These are phyloP conservation scores for Spinus pinus DNA, from an alignment of 2,797 vertebrate genomes.

Conservation along the genomic window DNA sequence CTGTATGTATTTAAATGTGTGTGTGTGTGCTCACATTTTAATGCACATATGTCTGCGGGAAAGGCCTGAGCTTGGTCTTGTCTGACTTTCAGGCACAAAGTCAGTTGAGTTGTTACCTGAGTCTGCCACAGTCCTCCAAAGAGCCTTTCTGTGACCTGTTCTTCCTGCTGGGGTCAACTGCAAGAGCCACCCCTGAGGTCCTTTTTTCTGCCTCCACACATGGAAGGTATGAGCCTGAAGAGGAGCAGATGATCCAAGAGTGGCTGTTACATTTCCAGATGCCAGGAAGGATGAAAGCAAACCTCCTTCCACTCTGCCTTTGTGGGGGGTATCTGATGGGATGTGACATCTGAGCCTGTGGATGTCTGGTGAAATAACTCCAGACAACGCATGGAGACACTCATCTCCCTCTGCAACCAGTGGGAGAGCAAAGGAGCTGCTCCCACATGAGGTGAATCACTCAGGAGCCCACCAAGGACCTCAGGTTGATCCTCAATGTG, in stretches of 20 bases:
- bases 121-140: not conserved
- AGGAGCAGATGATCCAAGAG: not conserved
- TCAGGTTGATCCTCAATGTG: fast-evolving
- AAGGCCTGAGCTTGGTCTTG: not conserved
- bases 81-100: not conserved
- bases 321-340: not conserved
- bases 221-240: not conserved
- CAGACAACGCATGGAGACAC: not conserved
- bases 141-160: not conserved
- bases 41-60: not conserved
- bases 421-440: not conserved
- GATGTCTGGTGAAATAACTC: not conserved
- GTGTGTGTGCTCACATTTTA: not conserved
- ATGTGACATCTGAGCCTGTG: not conserved
- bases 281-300: not conserved
- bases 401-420: not conserved
- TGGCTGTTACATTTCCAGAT: not conserved
- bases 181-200: not conserved
- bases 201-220: not conserved
- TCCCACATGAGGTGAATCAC: not conserved
- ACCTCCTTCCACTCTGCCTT: not conserved
- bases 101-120: not conserved
- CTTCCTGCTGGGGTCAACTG: not conserved
- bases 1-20: not conserved
- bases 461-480: not conserved